These are phyloP conservation scores for Sebastes fasciatus DNA, from an alignment of 2,113 vertebrate genomes.

Conservation along the genomic window DNA sequence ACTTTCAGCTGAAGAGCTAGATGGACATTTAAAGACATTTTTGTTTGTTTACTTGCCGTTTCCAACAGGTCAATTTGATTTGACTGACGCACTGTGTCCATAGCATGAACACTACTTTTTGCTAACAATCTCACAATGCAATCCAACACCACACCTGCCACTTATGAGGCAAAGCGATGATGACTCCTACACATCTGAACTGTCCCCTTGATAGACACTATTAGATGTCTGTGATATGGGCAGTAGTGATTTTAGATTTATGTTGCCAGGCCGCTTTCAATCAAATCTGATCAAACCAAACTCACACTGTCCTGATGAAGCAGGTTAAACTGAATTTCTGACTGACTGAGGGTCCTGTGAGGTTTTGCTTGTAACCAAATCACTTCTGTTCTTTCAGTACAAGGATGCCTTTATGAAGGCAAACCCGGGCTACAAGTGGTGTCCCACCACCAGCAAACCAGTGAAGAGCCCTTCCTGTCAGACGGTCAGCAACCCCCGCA, in stretches of 20 bases:
- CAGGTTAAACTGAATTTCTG: background rate
- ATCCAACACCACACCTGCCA: background rate
- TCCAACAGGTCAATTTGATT: too few species aligned
- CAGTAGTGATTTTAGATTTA: background rate
- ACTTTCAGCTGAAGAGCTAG: too few species aligned
- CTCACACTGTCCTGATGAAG: background rate
- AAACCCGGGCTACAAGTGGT: slow-evolving; percentile 99
- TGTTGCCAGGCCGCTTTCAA: background rate
- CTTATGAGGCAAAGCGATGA: background rate
- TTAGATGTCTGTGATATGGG: background rate
- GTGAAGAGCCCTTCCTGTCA: slow-evolving; percentile 90
- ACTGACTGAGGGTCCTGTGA: background rate
- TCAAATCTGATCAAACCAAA: background rate
- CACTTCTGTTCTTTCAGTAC: slow-evolving; percentile 85
- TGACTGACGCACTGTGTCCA: background rate
- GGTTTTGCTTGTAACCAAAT: slow-evolving; percentile 1
- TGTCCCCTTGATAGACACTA: background rate
- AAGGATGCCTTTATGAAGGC: slow-evolving; percentile 99
- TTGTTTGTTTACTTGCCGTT: too few species aligned
- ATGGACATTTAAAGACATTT: too few species aligned
- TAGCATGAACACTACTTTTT: background rate
- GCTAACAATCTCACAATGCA: background rate
- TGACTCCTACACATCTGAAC: background rate
- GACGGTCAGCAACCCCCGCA: slow-evolving; percentile 88
- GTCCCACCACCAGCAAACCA: slow-evolving; percentile 96